Conservation (phyloP, 2,888 invertebrate species). For the Lithophane leautieri region DNA sequence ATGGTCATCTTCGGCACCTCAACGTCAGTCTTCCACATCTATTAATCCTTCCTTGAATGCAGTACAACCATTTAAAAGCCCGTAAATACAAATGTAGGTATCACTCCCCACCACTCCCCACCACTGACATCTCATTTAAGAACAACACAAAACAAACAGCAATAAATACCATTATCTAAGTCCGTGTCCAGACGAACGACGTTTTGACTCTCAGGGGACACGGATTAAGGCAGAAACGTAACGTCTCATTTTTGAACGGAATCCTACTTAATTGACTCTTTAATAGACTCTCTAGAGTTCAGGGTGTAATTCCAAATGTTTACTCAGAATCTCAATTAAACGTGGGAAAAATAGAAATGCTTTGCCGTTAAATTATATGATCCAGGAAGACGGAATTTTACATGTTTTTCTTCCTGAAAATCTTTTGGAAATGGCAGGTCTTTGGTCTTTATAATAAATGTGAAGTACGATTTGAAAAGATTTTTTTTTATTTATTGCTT, state of each 20-base stretch:
- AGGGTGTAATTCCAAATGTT: slow-evolving; percentile 61
- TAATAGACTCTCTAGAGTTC: slow-evolving; percentile 60
- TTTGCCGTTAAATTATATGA: slow-evolving; percentile 48
- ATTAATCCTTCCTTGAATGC: neutral
- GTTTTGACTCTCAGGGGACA: slow-evolving; percentile 13
- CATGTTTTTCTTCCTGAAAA: slow-evolving; percentile 35
- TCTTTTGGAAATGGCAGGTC: slow-evolving; percentile 27
- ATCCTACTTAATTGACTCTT: slow-evolving; percentile 68
- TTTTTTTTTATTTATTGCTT: slow-evolving; percentile 41
- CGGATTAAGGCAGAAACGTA: slow-evolving; percentile 47
- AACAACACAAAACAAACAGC: slow-evolving; percentile 43
- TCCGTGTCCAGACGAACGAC: slow-evolving; percentile 30
- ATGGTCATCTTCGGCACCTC: neutral
- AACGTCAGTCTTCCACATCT: neutral
- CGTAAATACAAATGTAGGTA: neutral
- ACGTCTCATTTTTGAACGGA: slow-evolving; percentile 59
- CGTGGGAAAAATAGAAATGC: slow-evolving; percentile 57
- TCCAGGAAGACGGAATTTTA: slow-evolving; percentile 32
- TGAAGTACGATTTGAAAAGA: slow-evolving; percentile 26
- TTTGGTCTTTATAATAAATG: slow-evolving; percentile 31
- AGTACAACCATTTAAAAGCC: neutral
- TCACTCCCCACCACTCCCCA: neutral
- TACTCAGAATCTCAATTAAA: slow-evolving; percentile 58
- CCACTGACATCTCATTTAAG: slow-evolving; percentile 34
- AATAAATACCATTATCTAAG: slow-evolving; percentile 54